Evolutionary conservation across 1,140 invertebrate species (phyloP), one percentile per base, ranked within the genome.

Genomic region (Uloborus diversus): DNA sequence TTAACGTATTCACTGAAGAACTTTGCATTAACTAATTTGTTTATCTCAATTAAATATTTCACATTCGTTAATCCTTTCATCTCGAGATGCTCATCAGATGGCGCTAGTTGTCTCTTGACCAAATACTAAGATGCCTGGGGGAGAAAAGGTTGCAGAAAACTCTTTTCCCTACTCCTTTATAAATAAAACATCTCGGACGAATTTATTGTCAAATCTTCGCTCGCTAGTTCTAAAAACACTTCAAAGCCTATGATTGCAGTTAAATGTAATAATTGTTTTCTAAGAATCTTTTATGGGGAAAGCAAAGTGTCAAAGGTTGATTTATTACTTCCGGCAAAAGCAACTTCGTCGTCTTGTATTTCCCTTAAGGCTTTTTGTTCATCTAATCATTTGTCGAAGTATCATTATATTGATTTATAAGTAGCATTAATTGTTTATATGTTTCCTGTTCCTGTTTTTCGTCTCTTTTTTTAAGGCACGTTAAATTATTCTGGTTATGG

Each of bases 211-310:
- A n/a, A n/a, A n/a, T n/a, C n/a, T 42, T 42, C 2, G 17, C 17
- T 42, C 37, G 37, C 37, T 42, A 13, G 37, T 42, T 42, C 17
- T 42, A 42, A 9, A 13, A 13, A 13, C 17, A 13, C 37, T 42
- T 42, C 37, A 42, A 42, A 9, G 51, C 14, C 51, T 56, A 13
- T 56, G 51, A 25, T 56, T 62, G 17, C 27, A 17, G 59, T 62
- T 28, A 30, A 62, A 62, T 33, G 28, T 33, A 62, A 70, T 70
- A 33, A 57, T 70, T 57, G n/a, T 53, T 70, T 70, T 57, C 35
- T n/a, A 11, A 25, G 32, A 70, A 70, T 70, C 57, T 57, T 70
- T 70, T 57, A 70, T 70, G 68, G 30, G 28, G 37, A 53, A 47
- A n/a, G n/a, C n/a, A n/a, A 47, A 47, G 37, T 47, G 25, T 68